phyloP scores from a whole-genome alignment of 2,888 invertebrate genomes.

The Xestia c-nigrum region DNA sequence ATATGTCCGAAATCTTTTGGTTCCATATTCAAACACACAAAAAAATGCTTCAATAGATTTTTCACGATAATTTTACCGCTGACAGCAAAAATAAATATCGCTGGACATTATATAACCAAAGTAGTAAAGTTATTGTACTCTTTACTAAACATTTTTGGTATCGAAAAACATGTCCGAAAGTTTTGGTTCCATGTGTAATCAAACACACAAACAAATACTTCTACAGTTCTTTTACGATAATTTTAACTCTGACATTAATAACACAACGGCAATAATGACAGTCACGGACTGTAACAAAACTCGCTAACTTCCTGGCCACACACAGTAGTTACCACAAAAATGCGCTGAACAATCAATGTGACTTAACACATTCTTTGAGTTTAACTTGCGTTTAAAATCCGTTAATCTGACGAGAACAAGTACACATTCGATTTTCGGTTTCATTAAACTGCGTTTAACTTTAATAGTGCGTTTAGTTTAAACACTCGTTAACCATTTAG shows the following conservation, averaged over 20 bases:
- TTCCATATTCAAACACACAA: neutral
- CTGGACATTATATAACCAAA: too few species aligned
- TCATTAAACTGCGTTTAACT: conserved; percentile 45
- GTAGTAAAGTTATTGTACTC: too few species aligned
- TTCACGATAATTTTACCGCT: neutral
- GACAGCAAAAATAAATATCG: too few species aligned
- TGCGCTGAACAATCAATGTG: conserved; percentile 60
- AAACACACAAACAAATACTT: neutral
- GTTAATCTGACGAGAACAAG: conserved; percentile 45
- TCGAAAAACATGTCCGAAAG: neutral
- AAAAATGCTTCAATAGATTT: neutral
- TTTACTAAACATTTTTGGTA: too few species aligned
- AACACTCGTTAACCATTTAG: conserved; percentile 9
- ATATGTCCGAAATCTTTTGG: neutral
- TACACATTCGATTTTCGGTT: conserved; percentile 55
- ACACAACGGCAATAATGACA: neutral
- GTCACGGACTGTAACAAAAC: neutral
- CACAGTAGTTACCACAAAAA: conserved; percentile 63
- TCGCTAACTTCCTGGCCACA: conserved; percentile 41
- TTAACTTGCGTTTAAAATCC: conserved; percentile 43
- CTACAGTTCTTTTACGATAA: neutral
- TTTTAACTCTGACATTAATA: neutral
- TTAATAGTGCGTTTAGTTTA: conserved; percentile 43
- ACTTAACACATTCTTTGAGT: conserved; percentile 68
- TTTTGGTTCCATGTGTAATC: neutral